Evolutionary conservation across 2,797 vertebrate species (phyloP), one percentile per base, ranked within the genome.

Genomic region (Xiphorhynchus erythropygius): DNA sequence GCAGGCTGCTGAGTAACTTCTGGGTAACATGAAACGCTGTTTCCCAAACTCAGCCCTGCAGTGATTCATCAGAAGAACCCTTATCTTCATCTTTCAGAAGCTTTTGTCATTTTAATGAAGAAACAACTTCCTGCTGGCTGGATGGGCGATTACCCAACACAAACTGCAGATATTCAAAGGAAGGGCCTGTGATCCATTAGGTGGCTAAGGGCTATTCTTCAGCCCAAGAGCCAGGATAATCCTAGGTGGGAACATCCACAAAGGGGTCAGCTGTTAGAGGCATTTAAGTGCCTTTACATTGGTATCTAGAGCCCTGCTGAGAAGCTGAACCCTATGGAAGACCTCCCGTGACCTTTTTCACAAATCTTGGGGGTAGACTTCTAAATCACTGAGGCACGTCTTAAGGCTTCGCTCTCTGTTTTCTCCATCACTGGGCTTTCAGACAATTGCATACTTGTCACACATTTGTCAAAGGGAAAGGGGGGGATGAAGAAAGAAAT

Each of bases 401-500:
- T 94, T 90, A 95, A 92, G 90, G 80, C 67, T 95, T 84, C 10
- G 0, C 67, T 73, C 89, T 76, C 92, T 90, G 85, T 93, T 94
- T 93, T 87, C 77, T 60, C 57, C 42, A 22, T 78, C 83, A 63
- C 79, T 77, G 52, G 52, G 63, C 77, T 90, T 91, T 89, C 83
- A 90, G 69, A 94, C 83, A 92, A 92, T 94, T 90, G 92, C 83
- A 94, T 96, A 85, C 89, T 94, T 96, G 95, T 94, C 93, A 94
- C 84, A 84, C 78, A 92, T 93, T 93, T 90, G 84, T 94, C 84
- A 90, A 94, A 94, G 94, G 92, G 82, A 84, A 94, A 93, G 57
- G 63, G 39, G 46, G 49, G 62, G 88, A 82, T 46, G 87, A 95
- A 97, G 91, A 91, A 91, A 94, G 88, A 91, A 89, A 85, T 87